phyloP scores from a whole-genome alignment of 2,888 invertebrate genomes.

The Drosophila histrio region DNA sequence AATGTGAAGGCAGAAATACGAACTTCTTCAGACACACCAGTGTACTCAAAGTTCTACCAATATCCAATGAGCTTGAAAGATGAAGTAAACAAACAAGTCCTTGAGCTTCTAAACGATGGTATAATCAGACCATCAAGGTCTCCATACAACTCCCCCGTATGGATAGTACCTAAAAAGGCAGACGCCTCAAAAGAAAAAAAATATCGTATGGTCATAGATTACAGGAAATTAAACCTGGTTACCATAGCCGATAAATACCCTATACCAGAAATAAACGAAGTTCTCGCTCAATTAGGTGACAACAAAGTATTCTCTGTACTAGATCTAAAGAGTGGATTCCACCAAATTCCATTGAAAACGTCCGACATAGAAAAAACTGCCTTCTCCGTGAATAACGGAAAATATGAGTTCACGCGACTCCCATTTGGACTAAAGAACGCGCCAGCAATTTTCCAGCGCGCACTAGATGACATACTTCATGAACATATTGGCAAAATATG shows the following conservation, averaged over 20 bases:
- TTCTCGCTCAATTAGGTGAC: constrained; percentile 10
- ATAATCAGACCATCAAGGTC: constrained; percentile 1
- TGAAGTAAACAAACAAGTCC: not conserved
- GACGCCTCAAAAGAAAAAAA: not conserved
- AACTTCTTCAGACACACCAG: not conserved
- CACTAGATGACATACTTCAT: no score
- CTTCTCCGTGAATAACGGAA: constrained; percentile 28
- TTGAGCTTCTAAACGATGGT: not conserved
- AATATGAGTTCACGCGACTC: constrained; percentile 27
- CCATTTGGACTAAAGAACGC: constrained; percentile 19
- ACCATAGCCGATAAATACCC: constrained; percentile 22
- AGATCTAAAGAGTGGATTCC: constrained; percentile 25
- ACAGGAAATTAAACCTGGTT: not conserved
- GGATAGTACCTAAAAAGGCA: not conserved
- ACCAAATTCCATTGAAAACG: constrained; percentile 17
- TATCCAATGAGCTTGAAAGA: constrained; percentile 13
- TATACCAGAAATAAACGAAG: constrained; percentile 28
- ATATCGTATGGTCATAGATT: not conserved
- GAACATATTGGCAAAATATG: no score
- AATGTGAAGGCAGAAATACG: constrained; percentile 20
- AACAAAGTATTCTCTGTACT: constrained; percentile 20
- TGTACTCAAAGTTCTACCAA: not conserved
- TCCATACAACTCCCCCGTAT: not conserved
- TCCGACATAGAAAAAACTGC: constrained; percentile 23
- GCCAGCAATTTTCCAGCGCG: no score